Conservation (phyloP, 2,888 invertebrate genomes). For the Luperina nickerlii region DNA sequence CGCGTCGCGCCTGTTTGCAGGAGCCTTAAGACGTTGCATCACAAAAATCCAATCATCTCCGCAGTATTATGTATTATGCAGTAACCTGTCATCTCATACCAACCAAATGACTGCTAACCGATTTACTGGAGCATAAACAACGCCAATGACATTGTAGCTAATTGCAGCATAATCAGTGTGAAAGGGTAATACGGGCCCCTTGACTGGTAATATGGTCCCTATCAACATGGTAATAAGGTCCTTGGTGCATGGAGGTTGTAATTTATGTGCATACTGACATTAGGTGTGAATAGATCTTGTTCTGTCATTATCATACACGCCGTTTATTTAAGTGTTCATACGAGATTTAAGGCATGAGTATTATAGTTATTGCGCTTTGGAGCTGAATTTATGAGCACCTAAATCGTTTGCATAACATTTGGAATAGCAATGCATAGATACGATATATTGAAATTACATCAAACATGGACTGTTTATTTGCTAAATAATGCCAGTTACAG, state of each 20-base stretch:
- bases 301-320: conserved; percentile 67
- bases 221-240: conserved; percentile 51
- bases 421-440: not conserved
- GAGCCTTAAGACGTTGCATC: not conserved
- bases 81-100: conserved; percentile 45
- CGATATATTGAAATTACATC: not conserved
- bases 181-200: conserved; percentile 68
- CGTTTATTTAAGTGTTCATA: conserved; percentile 41
- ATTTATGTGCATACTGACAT: conserved; percentile 73
- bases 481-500: not conserved
- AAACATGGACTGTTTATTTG: not conserved
- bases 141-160: conserved; percentile 71
- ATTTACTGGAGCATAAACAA: conserved; percentile 56
- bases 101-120: conserved; percentile 43
- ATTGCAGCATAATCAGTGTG: conserved; percentile 67
- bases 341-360: conserved; percentile 54
- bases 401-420: conserved; percentile 15
- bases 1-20: no score
- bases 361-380: conserved; percentile 32
- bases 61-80: conserved; percentile 10
- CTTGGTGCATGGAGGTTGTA: conserved; percentile 44
- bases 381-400: conserved; percentile 37
- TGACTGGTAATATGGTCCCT: conserved; percentile 54
- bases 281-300: conserved; percentile 71
- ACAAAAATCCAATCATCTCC: conserved; percentile 3